phyloP scores from a whole-genome alignment of 1,140 invertebrate genomes.

The Scaptomyza graminum region DNA sequence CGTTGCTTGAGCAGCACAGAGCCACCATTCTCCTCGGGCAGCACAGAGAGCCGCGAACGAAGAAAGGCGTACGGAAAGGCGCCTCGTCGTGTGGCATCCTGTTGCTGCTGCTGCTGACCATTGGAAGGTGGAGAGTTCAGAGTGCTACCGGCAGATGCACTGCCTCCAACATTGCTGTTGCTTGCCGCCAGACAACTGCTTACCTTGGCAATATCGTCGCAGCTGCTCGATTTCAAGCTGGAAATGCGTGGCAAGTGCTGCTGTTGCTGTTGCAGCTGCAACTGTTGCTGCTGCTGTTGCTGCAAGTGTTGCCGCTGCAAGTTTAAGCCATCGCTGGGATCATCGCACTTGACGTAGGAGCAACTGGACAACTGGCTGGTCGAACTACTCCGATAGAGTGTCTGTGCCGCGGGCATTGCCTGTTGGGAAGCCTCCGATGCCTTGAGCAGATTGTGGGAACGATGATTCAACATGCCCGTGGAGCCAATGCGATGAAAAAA shows the following conservation, averaged over 20 bases:
- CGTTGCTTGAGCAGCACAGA: conserved; percentile 84
- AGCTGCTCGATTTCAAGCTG: conserved; percentile 80
- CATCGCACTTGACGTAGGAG: conserved; percentile 90
- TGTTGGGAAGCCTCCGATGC: conserved; percentile 77
- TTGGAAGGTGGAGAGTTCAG: conserved; percentile 44
- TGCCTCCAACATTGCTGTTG: conserved; percentile 34
- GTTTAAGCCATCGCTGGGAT: conserved; percentile 91
- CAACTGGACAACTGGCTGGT: conserved; percentile 88
- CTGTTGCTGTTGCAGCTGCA: conserved; percentile 47
- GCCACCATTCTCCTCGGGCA: conserved; percentile 88
- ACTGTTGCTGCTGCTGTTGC: conserved; percentile 53
- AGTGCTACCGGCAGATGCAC: conserved; percentile 28
- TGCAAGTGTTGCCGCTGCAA: conserved; percentile 81
- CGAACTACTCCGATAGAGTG: conserved; percentile 90
- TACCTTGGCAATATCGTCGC: conserved; percentile 83
- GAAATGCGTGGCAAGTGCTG: conserved; percentile 46
- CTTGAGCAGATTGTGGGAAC: conserved; percentile 84
- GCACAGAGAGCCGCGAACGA: conserved; percentile 89
- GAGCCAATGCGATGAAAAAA: conserved; percentile 91
- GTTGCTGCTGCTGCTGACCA: conserved; percentile 48
- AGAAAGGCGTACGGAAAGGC: conserved; percentile 92
- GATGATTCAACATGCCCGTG: conserved; percentile 89
- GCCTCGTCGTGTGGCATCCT: conserved; percentile 76
- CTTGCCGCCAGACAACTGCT: conserved; percentile 62
- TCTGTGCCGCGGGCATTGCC: conserved; percentile 72